Evolutionary conservation across 2,113 vertebrate species (phyloP).

Genomic region (Picathartes gymnocephalus): DNA sequence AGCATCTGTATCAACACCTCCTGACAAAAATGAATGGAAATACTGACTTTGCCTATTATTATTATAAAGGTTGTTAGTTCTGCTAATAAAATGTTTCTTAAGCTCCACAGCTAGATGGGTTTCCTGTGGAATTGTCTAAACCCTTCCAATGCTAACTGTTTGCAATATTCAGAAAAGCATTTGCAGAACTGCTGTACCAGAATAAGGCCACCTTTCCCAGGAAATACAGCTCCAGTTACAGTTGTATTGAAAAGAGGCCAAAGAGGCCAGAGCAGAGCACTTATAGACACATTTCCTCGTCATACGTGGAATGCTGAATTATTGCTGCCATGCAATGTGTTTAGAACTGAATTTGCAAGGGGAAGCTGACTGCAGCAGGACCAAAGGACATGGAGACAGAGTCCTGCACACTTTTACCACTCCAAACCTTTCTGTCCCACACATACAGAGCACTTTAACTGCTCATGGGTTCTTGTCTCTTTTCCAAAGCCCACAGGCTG

Average conservation of each 20-base stretch:
- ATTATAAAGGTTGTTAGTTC: conserved; percentile 48
- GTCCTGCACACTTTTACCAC: not conserved
- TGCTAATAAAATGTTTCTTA: conserved; percentile 60
- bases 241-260: conserved; percentile 41
- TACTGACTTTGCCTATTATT: conserved; percentile 40
- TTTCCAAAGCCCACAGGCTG: conserved; percentile 60
- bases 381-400: not conserved
- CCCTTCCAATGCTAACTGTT: conserved; percentile 51
- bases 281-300: conserved; percentile 31
- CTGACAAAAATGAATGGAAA: conserved; percentile 19
- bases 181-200: conserved; percentile 42
- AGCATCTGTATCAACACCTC: conserved; percentile 50
- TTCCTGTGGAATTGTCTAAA: conserved; percentile 66
- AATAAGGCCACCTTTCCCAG: conserved; percentile 49
- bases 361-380: not conserved
- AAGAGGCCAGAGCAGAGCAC: conserved; percentile 13
- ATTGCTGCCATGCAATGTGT: not conserved
- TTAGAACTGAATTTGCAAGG: not conserved
- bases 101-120: conserved; percentile 50
- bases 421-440: not conserved
- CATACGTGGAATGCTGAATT: conserved; percentile 24
- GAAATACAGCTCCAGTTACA: conserved; percentile 59
- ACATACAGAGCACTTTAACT: not conserved
- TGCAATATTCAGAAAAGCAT: conserved; percentile 58
- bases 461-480: conserved; percentile 17